These are phyloP conservation scores for Drosophila setifemur DNA, from an alignment of 1,140 invertebrate genomes.

Conservation along the genomic window DNA sequence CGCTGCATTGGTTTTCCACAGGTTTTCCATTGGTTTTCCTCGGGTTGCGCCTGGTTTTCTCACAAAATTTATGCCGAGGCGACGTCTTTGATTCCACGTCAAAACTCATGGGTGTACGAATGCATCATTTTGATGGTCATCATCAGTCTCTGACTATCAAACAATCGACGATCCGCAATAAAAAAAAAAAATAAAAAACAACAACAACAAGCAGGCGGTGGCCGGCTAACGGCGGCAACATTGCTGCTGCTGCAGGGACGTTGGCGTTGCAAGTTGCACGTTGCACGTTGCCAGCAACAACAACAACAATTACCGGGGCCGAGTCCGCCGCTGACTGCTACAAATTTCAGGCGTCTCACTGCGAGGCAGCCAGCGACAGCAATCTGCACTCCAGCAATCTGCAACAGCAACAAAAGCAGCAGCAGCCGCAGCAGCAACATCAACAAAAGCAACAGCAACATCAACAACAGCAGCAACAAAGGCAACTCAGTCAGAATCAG, in stretches of 20 bases:
- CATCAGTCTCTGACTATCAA: constrained; percentile 81
- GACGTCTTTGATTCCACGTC: constrained; percentile 76
- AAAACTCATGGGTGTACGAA: constrained; percentile 81
- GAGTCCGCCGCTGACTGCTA: constrained; percentile 68
- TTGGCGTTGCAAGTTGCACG: constrained; percentile 50
- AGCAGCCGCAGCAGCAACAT: constrained; percentile 7
- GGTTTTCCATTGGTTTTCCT: background rate
- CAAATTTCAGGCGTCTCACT: constrained; percentile 74
- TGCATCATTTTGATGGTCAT: constrained; percentile 81
- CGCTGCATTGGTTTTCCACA: background rate
- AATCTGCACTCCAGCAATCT: constrained; percentile 70
- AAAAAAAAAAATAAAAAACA: no score
- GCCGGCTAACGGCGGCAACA: constrained; percentile 32
- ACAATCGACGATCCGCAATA: constrained; percentile 56
- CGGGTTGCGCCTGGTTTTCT: constrained; percentile 29
- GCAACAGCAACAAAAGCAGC: constrained; percentile 48
- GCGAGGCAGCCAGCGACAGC: constrained; percentile 51
- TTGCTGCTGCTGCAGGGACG: constrained; percentile 33
- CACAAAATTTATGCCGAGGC: constrained; percentile 69
- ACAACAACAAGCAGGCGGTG: constrained; percentile 2
- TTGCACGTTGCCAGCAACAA: constrained; percentile 59
- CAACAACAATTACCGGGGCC: constrained; percentile 54
- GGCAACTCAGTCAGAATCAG: background rate
- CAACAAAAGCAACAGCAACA: constrained; percentile 22
- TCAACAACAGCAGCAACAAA: constrained; percentile 26